Conservation (phyloP, 2,113 vertebrate species). For the Grallaria varia region DNA sequence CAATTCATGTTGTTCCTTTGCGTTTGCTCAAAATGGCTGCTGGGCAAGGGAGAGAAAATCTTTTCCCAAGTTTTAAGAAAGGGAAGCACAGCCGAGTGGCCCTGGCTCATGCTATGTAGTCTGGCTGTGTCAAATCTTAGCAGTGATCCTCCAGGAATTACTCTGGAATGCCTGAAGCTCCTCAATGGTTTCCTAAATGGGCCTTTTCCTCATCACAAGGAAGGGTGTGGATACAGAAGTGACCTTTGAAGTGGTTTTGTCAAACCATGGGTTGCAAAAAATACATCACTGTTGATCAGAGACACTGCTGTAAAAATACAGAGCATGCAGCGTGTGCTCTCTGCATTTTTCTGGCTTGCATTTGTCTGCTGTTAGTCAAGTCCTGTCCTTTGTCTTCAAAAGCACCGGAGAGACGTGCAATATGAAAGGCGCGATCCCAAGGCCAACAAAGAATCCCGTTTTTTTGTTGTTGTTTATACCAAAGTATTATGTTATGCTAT, state of each 20-base stretch:
- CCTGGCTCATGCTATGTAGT: not conserved
- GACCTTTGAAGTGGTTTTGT: constrained; percentile 12
- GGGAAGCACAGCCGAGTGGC: not conserved
- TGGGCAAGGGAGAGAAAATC: not conserved
- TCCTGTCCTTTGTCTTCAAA: constrained; percentile 61
- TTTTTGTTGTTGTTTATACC: constrained; percentile 71
- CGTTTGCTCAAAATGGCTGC: not conserved
- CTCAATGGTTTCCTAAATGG: not conserved
- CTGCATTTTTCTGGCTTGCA: constrained; percentile 16
- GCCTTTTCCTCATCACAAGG: not conserved
- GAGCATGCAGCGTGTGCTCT: not conserved
- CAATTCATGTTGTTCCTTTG: constrained; percentile 50
- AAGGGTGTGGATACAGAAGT: not conserved
- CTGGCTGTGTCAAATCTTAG: not conserved
- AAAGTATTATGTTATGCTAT: constrained; percentile 69
- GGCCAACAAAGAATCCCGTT: constrained; percentile 7
- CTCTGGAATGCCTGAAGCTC: constrained; percentile 7
- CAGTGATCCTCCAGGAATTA: not conserved
- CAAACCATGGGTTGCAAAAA: not conserved
- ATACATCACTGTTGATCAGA: constrained; percentile 20
- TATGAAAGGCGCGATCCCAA: constrained; percentile 48
- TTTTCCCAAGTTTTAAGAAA: not conserved
- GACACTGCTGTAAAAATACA: not conserved
- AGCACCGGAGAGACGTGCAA: constrained; percentile 43
- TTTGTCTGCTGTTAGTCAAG: constrained; percentile 16